Base-by-base conservation (phyloP, 64 coral and sea anemone genomes). In the Montipora sp. region DNA sequence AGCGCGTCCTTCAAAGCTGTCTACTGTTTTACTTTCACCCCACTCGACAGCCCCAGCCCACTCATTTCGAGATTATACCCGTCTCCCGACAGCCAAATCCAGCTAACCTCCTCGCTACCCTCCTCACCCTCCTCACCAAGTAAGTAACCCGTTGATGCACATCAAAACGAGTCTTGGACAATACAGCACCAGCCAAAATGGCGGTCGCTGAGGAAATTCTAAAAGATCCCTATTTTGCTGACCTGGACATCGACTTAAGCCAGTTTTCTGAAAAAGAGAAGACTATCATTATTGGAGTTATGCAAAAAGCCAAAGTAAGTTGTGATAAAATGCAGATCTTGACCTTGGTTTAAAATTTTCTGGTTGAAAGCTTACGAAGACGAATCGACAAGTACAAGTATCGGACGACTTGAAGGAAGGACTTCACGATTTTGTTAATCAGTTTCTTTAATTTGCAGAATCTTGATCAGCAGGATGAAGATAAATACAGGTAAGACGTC, bases 251-350 rank as follows among this genome's bases (percentile, higher is more conserved):
- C 46, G 95, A 98, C 16, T 83, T 98, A 7, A 94, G 91, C 44
- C 89, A 93, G 24, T 98, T 93, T 86, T 94, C 95, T n/a, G 95
- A 98, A 60, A 89, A 98, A 84, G 95, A 98, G 68, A 90, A 92
- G 82, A 91, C 75, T 0, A 79, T 90, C 16, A 98, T 98, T 79
- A 43, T 98, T 63, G 80, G 92, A 83, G 95, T 98, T 47, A 91
- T 98, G 91, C 87, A 98, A 59, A 98, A 94, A 80, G 95, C 95
- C 27, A 98, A 90, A 83, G 95, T 98, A 92, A 63, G 88, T 47
- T 81, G 84, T 9, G 13, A 67, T 20, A 85, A 57, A 79, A 48
- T 77, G 73, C 46, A 27, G 73, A 55, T 77, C 60, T 67, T 69
- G 51, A 8, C 4, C 4, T 80, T 47, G 59, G 19, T 63, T 72